Base-by-base conservation (phyloP, 2,888 invertebrate species). In the Trichogramma evanescens region DNA sequence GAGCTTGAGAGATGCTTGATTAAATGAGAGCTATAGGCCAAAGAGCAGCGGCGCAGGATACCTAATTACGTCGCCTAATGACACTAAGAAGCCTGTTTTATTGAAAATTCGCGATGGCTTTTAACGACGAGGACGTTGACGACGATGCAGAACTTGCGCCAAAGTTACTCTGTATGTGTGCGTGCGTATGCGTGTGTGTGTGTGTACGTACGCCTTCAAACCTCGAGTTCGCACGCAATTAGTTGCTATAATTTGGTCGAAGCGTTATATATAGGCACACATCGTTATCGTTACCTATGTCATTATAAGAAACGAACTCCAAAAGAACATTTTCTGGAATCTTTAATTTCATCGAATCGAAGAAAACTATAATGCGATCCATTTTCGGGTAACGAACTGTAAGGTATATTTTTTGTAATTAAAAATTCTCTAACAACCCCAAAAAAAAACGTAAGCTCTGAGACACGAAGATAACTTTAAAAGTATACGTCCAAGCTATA, bases 21-120 rank as follows among this genome's bases (percentile, higher is more conserved):
- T 26, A 26, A 26, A 26, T 52, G 52, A 60, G 55, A 48, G 45
- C 8, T 6, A 44, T 45, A 48, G 42, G 13, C 7, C 38, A 40
- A 13, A n/a, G 39, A 13, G 55, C 5, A 4, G 13, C 49, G 54
- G 41, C 38, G 41, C 45, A 13, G 9, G 39, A 4, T 5, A n/a
- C 43, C 49, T 62, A 62, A 58, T 62, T 56, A 39, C 53, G 53
- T 40, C 42, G 46, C 43, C 55, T 62, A 62, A 62, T 50, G 55
- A 41, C 52, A 52, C 57, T 38, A 53, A 56, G 41, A 46, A 49
- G 1, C 50, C 38, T 6, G 46, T 26, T 53, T 50, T 59, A 50
- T 56, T 59, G 62, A 53, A 58, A 59, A 56, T 62, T 62, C 48
- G 53, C 50, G 39, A 56, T 54, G 40, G 40, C 49, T 10, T 42